phyloP scores from a whole-genome alignment of 2,797 vertebrate species.

The Cottoperca gobio region DNA sequence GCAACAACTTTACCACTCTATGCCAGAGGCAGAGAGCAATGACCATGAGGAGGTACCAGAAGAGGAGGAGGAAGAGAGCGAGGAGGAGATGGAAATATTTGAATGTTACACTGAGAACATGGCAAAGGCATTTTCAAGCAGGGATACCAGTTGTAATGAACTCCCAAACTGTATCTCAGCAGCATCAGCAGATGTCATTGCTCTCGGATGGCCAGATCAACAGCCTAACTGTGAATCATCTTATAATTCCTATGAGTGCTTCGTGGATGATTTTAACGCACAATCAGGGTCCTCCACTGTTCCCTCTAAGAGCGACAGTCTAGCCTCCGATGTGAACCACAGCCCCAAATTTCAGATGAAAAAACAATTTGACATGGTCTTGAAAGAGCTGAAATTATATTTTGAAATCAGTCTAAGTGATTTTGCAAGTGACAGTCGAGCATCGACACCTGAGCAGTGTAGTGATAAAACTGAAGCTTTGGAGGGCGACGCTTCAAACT shows the following conservation, averaged over 20 bases:
- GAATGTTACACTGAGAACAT: conserved; percentile 37
- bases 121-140: conserved; percentile 32
- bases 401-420: conserved; percentile 85
- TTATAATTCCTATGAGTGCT: conserved; percentile 10
- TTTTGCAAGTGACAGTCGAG: conserved; percentile 33
- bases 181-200: conserved; percentile 35
- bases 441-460: conserved; percentile 57
- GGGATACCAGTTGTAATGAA: conserved; percentile 37
- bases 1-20: conserved; percentile 24
- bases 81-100: conserved; percentile 21
- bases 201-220: conserved; percentile 8
- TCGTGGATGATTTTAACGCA: conserved; percentile 29
- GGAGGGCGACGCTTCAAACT: conserved; percentile 39
- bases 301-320: neutral
- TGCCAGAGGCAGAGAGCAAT: conserved; percentile 36
- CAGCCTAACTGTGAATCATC: conserved; percentile 26
- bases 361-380: conserved; percentile 86
- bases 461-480: conserved; percentile 30
- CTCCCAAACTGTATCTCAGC: conserved; percentile 36
- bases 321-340: conserved; percentile 1
- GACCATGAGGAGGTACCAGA: conserved; percentile 20
- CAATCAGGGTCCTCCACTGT: conserved; percentile 5
- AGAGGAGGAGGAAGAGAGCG: conserved; percentile 9
- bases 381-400: conserved; percentile 88
- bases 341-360: conserved; percentile 85